Evolutionary conservation across 2,113 vertebrate species (phyloP).

Genomic region (Stegostoma tigrinum): DNA sequence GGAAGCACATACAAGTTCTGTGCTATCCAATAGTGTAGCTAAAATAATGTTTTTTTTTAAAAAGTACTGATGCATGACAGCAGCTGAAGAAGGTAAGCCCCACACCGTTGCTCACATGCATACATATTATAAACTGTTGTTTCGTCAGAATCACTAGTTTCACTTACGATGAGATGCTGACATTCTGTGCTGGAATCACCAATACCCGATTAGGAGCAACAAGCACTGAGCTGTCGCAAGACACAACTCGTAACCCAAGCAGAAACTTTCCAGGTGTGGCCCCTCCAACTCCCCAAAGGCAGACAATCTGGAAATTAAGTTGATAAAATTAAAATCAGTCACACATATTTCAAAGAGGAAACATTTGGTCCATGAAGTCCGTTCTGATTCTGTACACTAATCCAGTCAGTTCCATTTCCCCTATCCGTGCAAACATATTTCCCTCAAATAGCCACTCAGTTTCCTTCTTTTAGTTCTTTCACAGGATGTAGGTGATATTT

Average conservation of each 20-base stretch:
- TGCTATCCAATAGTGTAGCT: not conserved
- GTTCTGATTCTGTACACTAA: not conserved
- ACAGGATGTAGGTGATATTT: not conserved
- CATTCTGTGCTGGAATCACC: constrained; percentile 81
- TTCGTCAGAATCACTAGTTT: not conserved
- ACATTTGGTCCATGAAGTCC: not conserved
- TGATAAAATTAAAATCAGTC: not conserved
- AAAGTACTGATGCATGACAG: not conserved
- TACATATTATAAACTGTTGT: not conserved
- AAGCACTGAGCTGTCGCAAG: constrained; percentile 79
- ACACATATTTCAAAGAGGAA: not conserved
- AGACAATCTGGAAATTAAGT: constrained; percentile 67
- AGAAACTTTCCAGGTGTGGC: constrained; percentile 93
- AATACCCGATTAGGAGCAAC: constrained; percentile 80
- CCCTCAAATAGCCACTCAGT: no score
- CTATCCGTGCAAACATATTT: not conserved
- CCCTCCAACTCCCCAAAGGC: constrained; percentile 89
- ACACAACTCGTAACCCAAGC: constrained; percentile 82
- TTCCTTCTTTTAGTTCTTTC: not conserved
- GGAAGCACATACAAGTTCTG: not conserved
- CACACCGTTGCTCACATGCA: not conserved
- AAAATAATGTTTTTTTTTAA: not conserved
- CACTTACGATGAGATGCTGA: constrained; percentile 89
- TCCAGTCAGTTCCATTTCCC: not conserved
- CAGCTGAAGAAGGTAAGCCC: not conserved